phyloP scores from a whole-genome alignment of 1,140 invertebrate genomes.

The Proctacanthus coquilletti region DNA sequence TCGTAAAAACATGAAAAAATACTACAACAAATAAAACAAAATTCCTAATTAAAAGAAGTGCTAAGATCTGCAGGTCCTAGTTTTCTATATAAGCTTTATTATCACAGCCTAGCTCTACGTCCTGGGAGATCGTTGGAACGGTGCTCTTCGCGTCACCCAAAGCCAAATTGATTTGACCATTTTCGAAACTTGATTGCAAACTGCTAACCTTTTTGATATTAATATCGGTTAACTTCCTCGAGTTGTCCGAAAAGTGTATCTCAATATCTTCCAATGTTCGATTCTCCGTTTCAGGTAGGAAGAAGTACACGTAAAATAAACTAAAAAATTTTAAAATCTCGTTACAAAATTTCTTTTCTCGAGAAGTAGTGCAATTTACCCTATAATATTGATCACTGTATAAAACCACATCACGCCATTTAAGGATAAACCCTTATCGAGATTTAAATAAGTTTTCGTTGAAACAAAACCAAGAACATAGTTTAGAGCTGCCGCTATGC shows the following conservation, averaged over 20 bases:
- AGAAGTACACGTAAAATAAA: slow-evolving; percentile 40
- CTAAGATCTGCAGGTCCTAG: no score
- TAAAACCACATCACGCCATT: slow-evolving; percentile 47
- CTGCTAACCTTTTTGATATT: slow-evolving; percentile 1
- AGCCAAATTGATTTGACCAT: background rate
- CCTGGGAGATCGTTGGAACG: background rate
- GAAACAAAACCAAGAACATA: slow-evolving; percentile 44
- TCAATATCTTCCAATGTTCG: slow-evolving; percentile 59
- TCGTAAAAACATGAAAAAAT: background rate
- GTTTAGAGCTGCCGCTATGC: slow-evolving; percentile 37
- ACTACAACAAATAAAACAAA: no score
- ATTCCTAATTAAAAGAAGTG: no score
- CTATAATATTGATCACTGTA: slow-evolving; percentile 37
- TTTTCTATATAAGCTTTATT: slow-evolving; percentile 2
- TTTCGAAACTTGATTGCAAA: background rate
- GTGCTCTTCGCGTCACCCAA: background rate
- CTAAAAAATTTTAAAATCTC: slow-evolving; percentile 1
- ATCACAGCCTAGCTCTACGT: slow-evolving; percentile 5
- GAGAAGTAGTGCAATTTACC: no score
- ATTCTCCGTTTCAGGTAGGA: slow-evolving; percentile 69
- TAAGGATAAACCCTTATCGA: slow-evolving; percentile 33
- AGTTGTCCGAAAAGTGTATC: slow-evolving; percentile 35
- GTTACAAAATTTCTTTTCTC: background rate
- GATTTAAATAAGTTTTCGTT: slow-evolving; percentile 42
- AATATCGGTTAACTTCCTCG: slow-evolving; percentile 4